Evolutionary conservation across 2,888 invertebrate genomes (phyloP).

Genomic region (Melolontha melolontha): DNA sequence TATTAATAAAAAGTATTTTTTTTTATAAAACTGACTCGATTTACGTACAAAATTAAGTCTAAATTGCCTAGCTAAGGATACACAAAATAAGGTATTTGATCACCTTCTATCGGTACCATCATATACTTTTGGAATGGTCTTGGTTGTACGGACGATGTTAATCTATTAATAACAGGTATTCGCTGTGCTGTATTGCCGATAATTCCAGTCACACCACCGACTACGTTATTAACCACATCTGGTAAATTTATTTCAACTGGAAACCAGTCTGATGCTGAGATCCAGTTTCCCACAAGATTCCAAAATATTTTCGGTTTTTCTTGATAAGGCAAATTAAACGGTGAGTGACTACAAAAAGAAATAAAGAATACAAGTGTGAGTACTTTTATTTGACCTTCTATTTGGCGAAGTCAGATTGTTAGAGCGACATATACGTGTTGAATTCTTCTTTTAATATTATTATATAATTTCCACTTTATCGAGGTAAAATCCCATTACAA

Average conservation of each 20-base stretch:
- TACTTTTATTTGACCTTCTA: neutral
- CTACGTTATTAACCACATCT: constrained; percentile 66
- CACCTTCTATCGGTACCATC: constrained; percentile 41
- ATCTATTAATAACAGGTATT: constrained; percentile 50
- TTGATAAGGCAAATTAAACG: neutral
- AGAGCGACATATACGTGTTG: neutral
- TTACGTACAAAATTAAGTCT: no score
- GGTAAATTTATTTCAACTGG: constrained; percentile 76
- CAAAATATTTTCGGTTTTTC: constrained; percentile 31
- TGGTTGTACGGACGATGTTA: constrained; percentile 45
- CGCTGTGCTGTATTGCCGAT: constrained; percentile 45
- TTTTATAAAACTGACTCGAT: constrained; percentile 5
- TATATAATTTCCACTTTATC: no score
- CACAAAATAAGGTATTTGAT: constrained; percentile 25
- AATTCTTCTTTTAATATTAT: no score
- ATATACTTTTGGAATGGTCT: constrained; percentile 45
- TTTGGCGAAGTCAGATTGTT: no score
- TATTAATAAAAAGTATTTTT: neutral
- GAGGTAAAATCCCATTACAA: no score
- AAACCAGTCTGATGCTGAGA: constrained; percentile 69
- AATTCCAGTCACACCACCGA: constrained; percentile 45
- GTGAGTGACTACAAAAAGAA: constrained; percentile 24
- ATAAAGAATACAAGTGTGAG: neutral
- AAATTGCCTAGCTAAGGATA: constrained; percentile 16
- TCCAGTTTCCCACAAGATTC: constrained; percentile 59